Percentiles rank a stretch among this genome's conserved stretches.
Evolutionary conservation across 2,888 invertebrate species (phyloP).

Genomic region (Synanthedon andrenaeformis): DNA sequence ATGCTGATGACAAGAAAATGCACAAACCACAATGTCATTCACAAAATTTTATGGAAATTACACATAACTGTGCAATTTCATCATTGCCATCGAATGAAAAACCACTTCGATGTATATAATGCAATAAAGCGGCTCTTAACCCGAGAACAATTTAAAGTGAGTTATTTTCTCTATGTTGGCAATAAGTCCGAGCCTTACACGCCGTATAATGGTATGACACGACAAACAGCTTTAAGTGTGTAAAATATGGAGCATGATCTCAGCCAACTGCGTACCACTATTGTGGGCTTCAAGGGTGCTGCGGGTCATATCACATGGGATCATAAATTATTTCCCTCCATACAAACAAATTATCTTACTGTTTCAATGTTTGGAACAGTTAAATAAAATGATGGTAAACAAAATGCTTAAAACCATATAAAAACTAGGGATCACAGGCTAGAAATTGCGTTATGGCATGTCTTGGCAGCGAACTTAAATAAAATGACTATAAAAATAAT

Average conservation of each 20-base stretch:
- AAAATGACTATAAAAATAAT: too few relatives aligned
- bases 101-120: slow-evolving; percentile 39
- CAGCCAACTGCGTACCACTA: slow-evolving; percentile 54
- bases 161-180: slow-evolving; percentile 51
- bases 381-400: too few relatives aligned
- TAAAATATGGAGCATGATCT: slow-evolving; percentile 64
- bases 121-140: slow-evolving; percentile 47
- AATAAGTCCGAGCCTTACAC: slow-evolving; percentile 64
- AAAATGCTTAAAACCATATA: too few relatives aligned
- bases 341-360: too few relatives aligned
- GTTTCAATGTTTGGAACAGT: too few relatives aligned
- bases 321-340: too few relatives aligned
- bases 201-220: slow-evolving; percentile 69
- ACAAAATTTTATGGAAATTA: not conserved
- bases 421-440: too few relatives aligned
- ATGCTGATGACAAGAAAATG: too few relatives aligned
- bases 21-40: not conserved
- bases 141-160: slow-evolving; percentile 63
- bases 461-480: too few relatives aligned
- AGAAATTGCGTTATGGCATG: too few relatives aligned
- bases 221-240: slow-evolving; percentile 70
- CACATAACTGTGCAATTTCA: slow-evolving; percentile 6
- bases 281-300: slow-evolving; percentile 23
- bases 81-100: slow-evolving; percentile 39
- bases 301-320: too few relatives aligned